Percentiles rank a stretch among this genome's conserved stretches.
Conservation (phyloP, 1,140 invertebrate species). For the Propsilocerus akamusi region DNA sequence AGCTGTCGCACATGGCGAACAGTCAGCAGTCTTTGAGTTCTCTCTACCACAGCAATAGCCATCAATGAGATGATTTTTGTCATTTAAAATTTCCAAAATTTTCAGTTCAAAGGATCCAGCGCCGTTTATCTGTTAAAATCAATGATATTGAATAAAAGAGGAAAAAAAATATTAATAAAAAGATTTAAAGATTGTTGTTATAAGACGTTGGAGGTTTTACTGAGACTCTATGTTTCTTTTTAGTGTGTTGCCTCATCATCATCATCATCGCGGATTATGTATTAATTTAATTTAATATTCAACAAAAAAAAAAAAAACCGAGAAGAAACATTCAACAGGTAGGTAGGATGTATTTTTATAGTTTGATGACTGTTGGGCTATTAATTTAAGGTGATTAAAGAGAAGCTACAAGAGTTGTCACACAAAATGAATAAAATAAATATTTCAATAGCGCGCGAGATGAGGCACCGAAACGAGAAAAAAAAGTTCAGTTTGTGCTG, state of each 20-base stretch:
- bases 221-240: not conserved
- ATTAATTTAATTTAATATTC: slow-evolving; percentile 4
- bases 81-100: slow-evolving; percentile 75
- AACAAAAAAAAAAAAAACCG: not conserved
- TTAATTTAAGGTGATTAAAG: slow-evolving; percentile 2
- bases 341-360: slow-evolving; percentile 1
- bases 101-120: slow-evolving; percentile 80
- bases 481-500: not conserved
- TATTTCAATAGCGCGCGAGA: no score
- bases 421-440: not conserved
- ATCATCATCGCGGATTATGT: slow-evolving; percentile 4
- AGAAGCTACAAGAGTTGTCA: slow-evolving; percentile 1
- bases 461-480: not conserved
- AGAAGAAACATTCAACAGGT: not conserved
- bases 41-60: slow-evolving; percentile 62
- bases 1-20: slow-evolving; percentile 54
- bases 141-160: slow-evolving; percentile 8
- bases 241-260: no score
- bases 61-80: slow-evolving; percentile 55
- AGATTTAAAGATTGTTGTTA: not conserved
- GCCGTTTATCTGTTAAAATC: slow-evolving; percentile 19
- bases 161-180: not conserved
- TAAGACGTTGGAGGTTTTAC: not conserved
- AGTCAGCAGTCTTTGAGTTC: slow-evolving; percentile 29
- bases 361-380: not conserved